Percentiles rank a stretch among this genome's conserved stretches.
Conservation (phyloP, 2,888 invertebrate species). For the Dolomedes plantarius region DNA sequence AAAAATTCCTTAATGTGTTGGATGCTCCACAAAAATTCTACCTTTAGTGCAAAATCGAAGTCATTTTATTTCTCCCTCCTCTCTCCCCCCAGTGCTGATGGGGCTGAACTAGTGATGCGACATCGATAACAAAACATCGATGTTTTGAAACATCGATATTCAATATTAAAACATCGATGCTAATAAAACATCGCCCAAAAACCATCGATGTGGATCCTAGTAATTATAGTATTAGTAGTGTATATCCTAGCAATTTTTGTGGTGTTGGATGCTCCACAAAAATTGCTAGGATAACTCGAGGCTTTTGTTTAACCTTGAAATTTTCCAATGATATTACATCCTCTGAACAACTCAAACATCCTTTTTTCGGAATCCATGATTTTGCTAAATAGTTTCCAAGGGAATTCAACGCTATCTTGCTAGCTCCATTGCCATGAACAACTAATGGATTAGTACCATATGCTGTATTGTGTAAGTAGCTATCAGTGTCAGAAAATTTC, state of each 20-base stretch:
- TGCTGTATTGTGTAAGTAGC: conserved; percentile 85
- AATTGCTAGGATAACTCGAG: conserved; percentile 84
- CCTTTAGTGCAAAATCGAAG: too few relatives aligned
- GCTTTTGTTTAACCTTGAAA: conserved; percentile 80
- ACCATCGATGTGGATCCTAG: too few relatives aligned
- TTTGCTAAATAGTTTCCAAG: conserved; percentile 93
- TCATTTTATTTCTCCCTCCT: too few relatives aligned
- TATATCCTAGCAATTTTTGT: too few relatives aligned
- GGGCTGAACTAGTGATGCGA: too few relatives aligned
- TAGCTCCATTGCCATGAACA: conserved; percentile 95
- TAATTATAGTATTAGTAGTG: too few relatives aligned
- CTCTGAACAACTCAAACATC: conserved; percentile 84
- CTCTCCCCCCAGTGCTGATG: too few relatives aligned
- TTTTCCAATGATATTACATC: conserved; percentile 79
- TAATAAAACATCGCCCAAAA: too few relatives aligned
- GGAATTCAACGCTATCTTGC: conserved; percentile 87
- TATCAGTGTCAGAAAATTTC: conserved; percentile 80
- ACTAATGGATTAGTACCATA: conserved; percentile 89
- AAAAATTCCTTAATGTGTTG: conserved; percentile 93
- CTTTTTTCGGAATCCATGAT: conserved; percentile 85
- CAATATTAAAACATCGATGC: too few relatives aligned
- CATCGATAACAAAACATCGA: too few relatives aligned
- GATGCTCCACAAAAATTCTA: too few relatives aligned
- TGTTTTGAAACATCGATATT: too few relatives aligned
- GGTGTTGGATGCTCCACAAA: conserved; percentile 92